phyloP scores from a whole-genome alignment of 2,888 invertebrate genomes.

The Tinea pellionella region DNA sequence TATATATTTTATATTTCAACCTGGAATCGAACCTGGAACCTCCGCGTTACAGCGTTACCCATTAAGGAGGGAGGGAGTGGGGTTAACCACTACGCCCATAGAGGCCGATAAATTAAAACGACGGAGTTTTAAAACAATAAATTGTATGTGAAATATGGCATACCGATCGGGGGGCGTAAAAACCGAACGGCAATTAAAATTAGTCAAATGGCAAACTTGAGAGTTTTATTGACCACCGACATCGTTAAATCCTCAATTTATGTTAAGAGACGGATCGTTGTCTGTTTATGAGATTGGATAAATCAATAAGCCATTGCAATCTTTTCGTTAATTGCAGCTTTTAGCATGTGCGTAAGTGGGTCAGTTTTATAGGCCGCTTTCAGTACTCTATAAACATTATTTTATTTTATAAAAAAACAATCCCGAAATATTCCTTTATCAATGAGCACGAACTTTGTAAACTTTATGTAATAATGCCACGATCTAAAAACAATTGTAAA shows the following conservation, averaged over 20 bases:
- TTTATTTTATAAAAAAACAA: too few species aligned
- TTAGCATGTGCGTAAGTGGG: background rate
- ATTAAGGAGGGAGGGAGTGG: too few species aligned
- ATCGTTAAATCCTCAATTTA: constrained; percentile 53
- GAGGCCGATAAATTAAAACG: constrained; percentile 51
- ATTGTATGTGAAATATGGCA: constrained; percentile 43
- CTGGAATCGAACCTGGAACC: too few species aligned
- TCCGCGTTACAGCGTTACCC: too few species aligned
- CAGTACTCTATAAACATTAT: background rate
- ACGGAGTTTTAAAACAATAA: constrained; percentile 45
- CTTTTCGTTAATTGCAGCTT: constrained; percentile 1
- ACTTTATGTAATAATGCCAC: background rate
- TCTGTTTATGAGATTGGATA: constrained; percentile 10
- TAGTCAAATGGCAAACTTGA: constrained; percentile 48
- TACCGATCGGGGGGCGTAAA: constrained; percentile 40
- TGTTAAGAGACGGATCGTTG: constrained; percentile 27
- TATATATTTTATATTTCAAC: too few species aligned
- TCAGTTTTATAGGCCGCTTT: background rate
- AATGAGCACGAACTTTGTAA: background rate
- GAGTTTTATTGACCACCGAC: constrained; percentile 42
- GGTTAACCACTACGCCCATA: too few species aligned
- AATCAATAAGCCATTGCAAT: constrained; percentile 5
- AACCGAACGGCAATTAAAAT: constrained; percentile 52
- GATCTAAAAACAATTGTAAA: background rate
- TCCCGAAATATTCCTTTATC: background rate